These are phyloP conservation scores for Fukomys damarensis DNA, from an alignment of 2,113 vertebrate genomes.

Conservation along the genomic window DNA sequence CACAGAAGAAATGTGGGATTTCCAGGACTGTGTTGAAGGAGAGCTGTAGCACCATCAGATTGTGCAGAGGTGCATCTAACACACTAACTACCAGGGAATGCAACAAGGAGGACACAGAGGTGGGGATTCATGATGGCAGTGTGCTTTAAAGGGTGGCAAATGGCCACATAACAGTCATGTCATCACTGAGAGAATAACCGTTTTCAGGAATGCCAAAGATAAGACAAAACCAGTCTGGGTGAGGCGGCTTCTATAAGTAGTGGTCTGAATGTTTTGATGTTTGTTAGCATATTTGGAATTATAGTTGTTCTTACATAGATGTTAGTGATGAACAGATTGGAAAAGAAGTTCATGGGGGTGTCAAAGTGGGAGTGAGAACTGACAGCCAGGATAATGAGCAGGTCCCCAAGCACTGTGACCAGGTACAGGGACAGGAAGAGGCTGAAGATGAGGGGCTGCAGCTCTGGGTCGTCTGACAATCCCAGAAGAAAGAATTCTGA, in stretches of 20 bases:
- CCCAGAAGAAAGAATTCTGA: neutral
- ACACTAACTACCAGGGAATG: neutral
- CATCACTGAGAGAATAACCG: neutral
- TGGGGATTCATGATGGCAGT: neutral
- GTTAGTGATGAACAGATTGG: too few relatives aligned
- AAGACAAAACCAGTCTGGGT: constrained; percentile 15
- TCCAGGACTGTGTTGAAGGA: neutral
- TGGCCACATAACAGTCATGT: neutral
- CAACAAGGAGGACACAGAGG: neutral
- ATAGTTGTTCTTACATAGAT: too few relatives aligned
- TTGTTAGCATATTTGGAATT: too few relatives aligned
- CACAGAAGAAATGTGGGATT: neutral
- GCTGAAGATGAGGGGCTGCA: neutral
- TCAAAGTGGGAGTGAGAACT: neutral
- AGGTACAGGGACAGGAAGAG: neutral
- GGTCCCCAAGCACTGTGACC: neutral
- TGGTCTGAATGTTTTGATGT: too few relatives aligned
- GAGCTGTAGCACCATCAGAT: neutral
- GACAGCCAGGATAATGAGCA: neutral
- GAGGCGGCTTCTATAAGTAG: too few relatives aligned
- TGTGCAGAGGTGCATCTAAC: constrained; percentile 37
- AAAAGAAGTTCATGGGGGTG: too few relatives aligned
- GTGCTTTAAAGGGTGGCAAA: too few relatives aligned
- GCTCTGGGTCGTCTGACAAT: neutral
- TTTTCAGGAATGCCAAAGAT: constrained; percentile 13